Evolutionary conservation across 2,113 vertebrate species (phyloP).

Genomic region (Willisornis vidua): DNA sequence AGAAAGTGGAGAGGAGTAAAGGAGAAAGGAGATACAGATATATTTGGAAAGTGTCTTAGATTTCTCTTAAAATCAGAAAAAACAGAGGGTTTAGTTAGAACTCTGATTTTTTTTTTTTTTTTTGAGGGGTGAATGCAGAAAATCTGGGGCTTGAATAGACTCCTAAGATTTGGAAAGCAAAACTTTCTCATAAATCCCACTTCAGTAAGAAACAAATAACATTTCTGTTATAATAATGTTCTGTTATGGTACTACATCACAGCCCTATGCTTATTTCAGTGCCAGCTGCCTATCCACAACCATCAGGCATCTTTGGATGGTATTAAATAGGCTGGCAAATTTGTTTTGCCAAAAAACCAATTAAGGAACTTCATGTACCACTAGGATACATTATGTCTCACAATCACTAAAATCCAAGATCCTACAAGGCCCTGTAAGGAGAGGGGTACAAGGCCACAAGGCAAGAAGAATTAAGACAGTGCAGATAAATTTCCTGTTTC

Average conservation of each 20-base stretch:
- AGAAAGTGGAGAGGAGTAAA: background rate
- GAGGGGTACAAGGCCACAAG: background rate
- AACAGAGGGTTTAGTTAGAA: background rate
- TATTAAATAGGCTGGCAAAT: background rate
- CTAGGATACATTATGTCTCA: background rate
- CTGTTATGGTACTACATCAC: background rate
- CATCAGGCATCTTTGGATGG: background rate
- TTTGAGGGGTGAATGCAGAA: background rate
- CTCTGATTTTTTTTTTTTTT: background rate
- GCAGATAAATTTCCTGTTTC: background rate
- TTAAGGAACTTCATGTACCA: background rate
- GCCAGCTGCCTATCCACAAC: background rate
- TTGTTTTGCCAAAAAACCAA: background rate
- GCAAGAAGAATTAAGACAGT: background rate
- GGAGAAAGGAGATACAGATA: background rate
- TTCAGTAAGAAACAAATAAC: background rate
- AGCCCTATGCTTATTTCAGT: background rate
- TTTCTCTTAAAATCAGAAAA: background rate
- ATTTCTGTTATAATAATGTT: background rate
- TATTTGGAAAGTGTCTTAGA: background rate
- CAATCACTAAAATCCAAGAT: background rate
- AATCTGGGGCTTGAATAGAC: background rate
- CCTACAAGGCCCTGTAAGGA: background rate
- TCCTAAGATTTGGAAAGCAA: background rate
- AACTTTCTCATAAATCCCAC: background rate